A percentile compares a stretch with the other conserved stretches of the same genome.
These are phyloP conservation scores for Acipenser ruthenus DNA, from an alignment of 2,797 vertebrate genomes.

Conservation along the genomic window DNA sequence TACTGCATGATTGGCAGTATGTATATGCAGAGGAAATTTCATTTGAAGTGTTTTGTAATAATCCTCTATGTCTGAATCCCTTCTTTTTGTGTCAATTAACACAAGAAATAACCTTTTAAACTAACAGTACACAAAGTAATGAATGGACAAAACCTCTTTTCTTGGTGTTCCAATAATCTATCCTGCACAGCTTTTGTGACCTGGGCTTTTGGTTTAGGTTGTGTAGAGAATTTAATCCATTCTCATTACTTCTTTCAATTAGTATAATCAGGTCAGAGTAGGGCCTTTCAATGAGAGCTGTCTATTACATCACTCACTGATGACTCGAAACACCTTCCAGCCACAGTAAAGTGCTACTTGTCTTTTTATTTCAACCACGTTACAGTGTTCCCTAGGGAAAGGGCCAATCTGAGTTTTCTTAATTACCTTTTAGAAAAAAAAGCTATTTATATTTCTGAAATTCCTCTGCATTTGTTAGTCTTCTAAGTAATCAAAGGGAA, in stretches of 20 bases:
- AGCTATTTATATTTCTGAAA: conserved; percentile 28
- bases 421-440: conserved; percentile 25
- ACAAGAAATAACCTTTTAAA: conserved; percentile 46
- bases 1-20: too few species aligned
- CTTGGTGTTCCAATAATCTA: conserved; percentile 37
- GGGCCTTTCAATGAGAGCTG: conserved; percentile 21
- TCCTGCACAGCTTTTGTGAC: conserved; percentile 51
- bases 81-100: conserved; percentile 30
- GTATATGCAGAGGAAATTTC: too few species aligned
- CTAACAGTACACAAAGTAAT: conserved; percentile 55
- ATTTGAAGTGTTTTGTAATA: too few species aligned
- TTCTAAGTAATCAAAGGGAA: conserved; percentile 45
- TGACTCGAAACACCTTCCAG: conserved; percentile 6
- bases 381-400: conserved; percentile 5
- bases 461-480: conserved; percentile 46
- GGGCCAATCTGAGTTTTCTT: conserved; percentile 25
- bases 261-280: conserved; percentile 56
- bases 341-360: not conserved
- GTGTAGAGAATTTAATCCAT: conserved; percentile 57
- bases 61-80: too few species aligned
- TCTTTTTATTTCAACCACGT: conserved; percentile 10
- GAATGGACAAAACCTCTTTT: conserved; percentile 31
- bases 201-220: conserved; percentile 42
- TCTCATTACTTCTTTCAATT: conserved; percentile 65
- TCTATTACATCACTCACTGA: conserved; percentile 3